phyloP scores from a whole-genome alignment of 1,140 invertebrate species.

The Euglossa dilemma region DNA sequence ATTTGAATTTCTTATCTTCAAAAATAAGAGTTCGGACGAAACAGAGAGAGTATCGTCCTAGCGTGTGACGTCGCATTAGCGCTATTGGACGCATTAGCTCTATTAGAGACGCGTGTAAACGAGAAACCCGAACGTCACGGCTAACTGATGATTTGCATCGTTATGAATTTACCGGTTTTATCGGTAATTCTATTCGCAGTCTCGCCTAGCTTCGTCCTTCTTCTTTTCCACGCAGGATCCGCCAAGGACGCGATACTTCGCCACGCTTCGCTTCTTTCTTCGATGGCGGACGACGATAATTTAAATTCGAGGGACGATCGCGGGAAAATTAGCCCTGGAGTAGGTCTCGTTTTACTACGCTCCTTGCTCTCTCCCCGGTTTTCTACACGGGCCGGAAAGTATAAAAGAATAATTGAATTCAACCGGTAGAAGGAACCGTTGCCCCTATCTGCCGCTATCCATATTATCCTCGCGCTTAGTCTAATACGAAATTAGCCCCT shows the following conservation, averaged over 20 bases:
- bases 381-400: constrained; percentile 18
- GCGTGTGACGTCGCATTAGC: too few relatives aligned
- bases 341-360: constrained; percentile 20
- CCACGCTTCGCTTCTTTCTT: not conserved
- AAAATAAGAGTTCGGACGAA: too few relatives aligned
- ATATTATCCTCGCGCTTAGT: constrained; percentile 49
- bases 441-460: constrained; percentile 29
- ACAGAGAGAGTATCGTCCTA: too few relatives aligned
- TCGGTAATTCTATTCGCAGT: constrained; percentile 19
- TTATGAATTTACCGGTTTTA: constrained; percentile 38
- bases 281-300: constrained; percentile 9
- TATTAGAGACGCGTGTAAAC: too few relatives aligned
- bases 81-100: too few relatives aligned
- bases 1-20: too few relatives aligned
- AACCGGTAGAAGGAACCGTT: constrained; percentile 17
- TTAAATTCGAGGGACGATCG: constrained; percentile 34
- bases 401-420: constrained; percentile 62
- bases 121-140: not conserved
- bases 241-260: not conserved
- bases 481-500: constrained; percentile 39
- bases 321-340: not conserved
- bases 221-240: not conserved
- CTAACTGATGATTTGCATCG: constrained; percentile 43
- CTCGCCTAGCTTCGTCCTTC: not conserved
- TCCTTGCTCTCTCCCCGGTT: not conserved